Percentiles rank a stretch among this genome's conserved stretches.
phyloP scores from a whole-genome alignment of 2,888 invertebrate species.

The Clistopyga incitator region DNA sequence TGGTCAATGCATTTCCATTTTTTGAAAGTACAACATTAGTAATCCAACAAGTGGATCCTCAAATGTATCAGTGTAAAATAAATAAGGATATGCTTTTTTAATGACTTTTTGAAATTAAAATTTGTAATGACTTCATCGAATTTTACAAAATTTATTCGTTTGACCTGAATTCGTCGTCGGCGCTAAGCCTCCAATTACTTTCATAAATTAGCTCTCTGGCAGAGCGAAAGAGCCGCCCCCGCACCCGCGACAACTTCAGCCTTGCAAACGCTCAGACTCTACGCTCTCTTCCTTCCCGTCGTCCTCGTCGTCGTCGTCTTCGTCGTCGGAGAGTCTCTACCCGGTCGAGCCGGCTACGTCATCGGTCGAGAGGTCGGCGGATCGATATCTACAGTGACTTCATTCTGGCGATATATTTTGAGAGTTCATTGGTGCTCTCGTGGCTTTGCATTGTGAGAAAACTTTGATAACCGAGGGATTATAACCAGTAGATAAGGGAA shows the following conservation, averaged over 20 bases:
- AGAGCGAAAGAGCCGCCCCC: neutral
- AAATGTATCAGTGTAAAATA: no score
- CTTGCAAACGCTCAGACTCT: neutral
- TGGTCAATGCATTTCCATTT: no score
- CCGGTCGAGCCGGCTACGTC: constrained; percentile 58
- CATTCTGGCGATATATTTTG: constrained; percentile 3
- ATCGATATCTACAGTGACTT: constrained; percentile 62
- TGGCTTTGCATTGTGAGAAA: constrained; percentile 38
- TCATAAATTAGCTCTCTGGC: constrained; percentile 63
- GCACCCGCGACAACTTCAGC: constrained; percentile 2
- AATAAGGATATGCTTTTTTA: no score
- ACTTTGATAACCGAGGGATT: constrained; percentile 36
- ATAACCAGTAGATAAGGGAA: neutral
- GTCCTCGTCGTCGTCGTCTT: neutral
- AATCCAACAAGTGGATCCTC: no score
- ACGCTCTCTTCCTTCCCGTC: constrained; percentile 4
- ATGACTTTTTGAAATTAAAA: no score
- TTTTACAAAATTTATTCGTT: neutral
- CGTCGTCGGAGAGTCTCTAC: constrained; percentile 52
- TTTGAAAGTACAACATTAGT: no score
- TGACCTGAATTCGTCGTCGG: constrained; percentile 62
- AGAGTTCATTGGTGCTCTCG: constrained; percentile 30
- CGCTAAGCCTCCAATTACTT: constrained; percentile 70
- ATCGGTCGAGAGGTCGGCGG: constrained; percentile 65
- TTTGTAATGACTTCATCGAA: no score